Base-by-base conservation (phyloP, 2,113 vertebrate genomes). In the Cephalopterus ornatus region DNA sequence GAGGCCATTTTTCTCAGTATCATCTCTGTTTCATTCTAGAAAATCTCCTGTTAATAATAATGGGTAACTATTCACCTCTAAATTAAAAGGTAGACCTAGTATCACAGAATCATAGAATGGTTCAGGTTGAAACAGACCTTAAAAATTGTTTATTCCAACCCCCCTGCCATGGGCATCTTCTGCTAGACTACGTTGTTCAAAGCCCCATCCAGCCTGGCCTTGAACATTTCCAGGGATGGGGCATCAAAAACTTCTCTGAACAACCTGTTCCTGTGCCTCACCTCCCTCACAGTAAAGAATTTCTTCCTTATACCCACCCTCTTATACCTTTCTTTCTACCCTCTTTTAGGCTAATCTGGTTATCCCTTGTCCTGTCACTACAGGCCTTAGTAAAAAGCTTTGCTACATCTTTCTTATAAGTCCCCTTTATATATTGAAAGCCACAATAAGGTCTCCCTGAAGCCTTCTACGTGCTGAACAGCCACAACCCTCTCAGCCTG, bases 371-470 rank as follows among this genome's bases (percentile, higher is more conserved):
- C 12, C 14, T 71, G 18, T 66, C 16, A 16, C 46, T 71, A 9
- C 44, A 84, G 14, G 14, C 26, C 8, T 63, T 41, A 15, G 10
- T 55, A 50, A 55, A 84, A 49, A 50, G 2, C 22, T 24, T 63
- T 6, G 70, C 14, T 73, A 27, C 9, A 42, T 2, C 28, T 65
- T 70, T 74, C 35, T 61, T 52, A 5, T 26, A 65, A 68, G 9
- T 6, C 10, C 4, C 27, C 32, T 77, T 76, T 41, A 16, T 18
- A 5, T 28, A 22, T 4, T 42, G 44, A 37, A 68, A 88, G 19
- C 3, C 20, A 27, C 0, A 1, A 7, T 7, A 21, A 63, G 6
- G 6, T 55, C 0, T 59, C 7, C 44, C 14, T 0, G 1, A 13
- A 55, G 28, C 32, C 23, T 55, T 27, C 19, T 68, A 11, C 1